Conservation (phyloP, 1,140 invertebrate species). For the Panagrolaimus sp. region DNA sequence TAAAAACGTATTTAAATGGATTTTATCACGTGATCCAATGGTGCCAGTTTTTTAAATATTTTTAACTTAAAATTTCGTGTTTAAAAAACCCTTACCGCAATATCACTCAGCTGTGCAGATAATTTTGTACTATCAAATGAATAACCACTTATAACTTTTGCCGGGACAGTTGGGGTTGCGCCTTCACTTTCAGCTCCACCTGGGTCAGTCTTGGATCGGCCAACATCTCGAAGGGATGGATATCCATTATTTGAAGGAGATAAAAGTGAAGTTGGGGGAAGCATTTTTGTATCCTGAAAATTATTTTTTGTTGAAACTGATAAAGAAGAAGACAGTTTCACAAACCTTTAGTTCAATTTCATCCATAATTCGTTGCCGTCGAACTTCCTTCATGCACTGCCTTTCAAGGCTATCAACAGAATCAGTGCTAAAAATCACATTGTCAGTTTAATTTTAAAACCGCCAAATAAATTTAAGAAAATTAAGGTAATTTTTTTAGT, state of each 20-base stretch:
- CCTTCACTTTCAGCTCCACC: constrained; percentile 2
- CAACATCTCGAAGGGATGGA: constrained; percentile 29
- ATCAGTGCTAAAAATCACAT: constrained; percentile 21
- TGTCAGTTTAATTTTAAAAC: background rate
- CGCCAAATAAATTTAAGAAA: background rate
- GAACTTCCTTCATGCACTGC: constrained; percentile 37
- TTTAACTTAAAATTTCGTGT: too few relatives aligned
- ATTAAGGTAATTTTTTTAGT: background rate
- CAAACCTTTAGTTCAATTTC: constrained; percentile 23
- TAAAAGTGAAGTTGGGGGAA: background rate
- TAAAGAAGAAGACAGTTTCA: background rate
- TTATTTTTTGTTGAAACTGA: constrained; percentile 19
- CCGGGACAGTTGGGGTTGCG: background rate
- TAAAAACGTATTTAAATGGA: too few relatives aligned
- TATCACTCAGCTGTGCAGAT: too few relatives aligned
- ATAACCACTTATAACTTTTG: background rate
- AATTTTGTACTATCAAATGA: constrained; percentile 4
- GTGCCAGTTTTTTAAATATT: too few relatives aligned
- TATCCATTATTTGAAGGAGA: background rate
- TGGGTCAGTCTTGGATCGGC: constrained; percentile 36
- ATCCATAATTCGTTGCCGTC: constrained; percentile 38
- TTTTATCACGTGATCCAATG: too few relatives aligned
- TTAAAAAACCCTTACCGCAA: too few relatives aligned
- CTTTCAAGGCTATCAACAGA: constrained; percentile 43
- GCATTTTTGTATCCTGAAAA: background rate